Evolutionary conservation across 2,113 vertebrate species (phyloP).

Genomic region (Conger conger): DNA sequence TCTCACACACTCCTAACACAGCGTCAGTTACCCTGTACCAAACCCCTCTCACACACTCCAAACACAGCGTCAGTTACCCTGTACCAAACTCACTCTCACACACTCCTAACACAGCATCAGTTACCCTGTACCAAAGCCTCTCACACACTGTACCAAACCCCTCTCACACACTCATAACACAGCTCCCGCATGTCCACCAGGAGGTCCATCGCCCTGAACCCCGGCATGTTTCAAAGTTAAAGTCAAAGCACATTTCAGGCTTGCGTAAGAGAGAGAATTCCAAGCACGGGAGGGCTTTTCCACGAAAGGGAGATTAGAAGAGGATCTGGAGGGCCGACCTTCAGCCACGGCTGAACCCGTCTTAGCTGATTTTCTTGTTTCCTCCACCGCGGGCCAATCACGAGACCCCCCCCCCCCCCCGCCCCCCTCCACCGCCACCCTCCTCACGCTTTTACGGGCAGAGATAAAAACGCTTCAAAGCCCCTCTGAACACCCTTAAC

Average conservation of each 20-base stretch:
- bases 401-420: not conserved
- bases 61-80: no score
- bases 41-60: no score
- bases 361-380: slow-evolving; percentile 21
- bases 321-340: slow-evolving; percentile 26
- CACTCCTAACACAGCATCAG: no score
- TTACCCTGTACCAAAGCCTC: not conserved
- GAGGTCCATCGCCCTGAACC: no score
- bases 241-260: no score
- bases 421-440: not conserved
- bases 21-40: no score
- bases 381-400: not conserved
- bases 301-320: slow-evolving; percentile 15
- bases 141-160: no score
- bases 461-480: not conserved
- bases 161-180: no score
- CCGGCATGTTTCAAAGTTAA: no score
- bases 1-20: no score
- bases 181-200: no score
- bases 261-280: not conserved
- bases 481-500: not conserved
- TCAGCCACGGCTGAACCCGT: slow-evolving; percentile 7
- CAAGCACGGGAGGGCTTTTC: slow-evolving; percentile 17
- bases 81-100: no score
- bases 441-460: not conserved